These are phyloP conservation scores for Ophraella communa DNA, from an alignment of 2,888 invertebrate genomes.

Conservation along the genomic window DNA sequence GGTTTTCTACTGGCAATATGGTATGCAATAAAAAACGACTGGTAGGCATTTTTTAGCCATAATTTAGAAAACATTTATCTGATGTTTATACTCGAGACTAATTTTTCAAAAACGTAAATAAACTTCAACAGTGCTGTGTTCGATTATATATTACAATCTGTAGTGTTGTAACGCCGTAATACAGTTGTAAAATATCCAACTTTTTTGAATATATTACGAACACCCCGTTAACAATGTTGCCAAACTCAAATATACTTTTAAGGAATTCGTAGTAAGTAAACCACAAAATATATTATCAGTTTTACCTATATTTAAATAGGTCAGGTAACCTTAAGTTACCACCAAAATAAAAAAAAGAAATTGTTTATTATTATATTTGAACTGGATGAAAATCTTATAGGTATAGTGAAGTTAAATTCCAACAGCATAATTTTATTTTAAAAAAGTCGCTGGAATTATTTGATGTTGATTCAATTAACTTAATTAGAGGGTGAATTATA, in stretches of 20 bases:
- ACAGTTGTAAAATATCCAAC: conserved; percentile 15
- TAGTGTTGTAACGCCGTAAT: conserved; percentile 15
- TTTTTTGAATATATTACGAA: conserved; percentile 11
- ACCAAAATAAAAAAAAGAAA: too few species aligned
- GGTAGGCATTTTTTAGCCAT: background rate
- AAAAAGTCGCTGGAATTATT: too few species aligned
- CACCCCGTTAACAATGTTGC: background rate
- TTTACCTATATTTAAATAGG: too few species aligned
- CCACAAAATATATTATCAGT: too few species aligned
- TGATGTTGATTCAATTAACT: too few species aligned
- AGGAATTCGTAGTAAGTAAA: too few species aligned
- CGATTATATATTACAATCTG: conserved; percentile 18
- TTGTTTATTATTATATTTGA: too few species aligned
- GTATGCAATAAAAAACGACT: background rate
- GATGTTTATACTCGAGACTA: conserved; percentile 1
- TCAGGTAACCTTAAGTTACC: too few species aligned
- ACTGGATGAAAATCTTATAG: too few species aligned
- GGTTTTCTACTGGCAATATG: background rate
- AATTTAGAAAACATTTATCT: conserved; percentile 7
- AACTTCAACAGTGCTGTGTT: conserved; percentile 14
- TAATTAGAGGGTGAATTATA: too few species aligned
- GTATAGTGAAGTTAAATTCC: too few species aligned
- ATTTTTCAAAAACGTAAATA: conserved; percentile 19
- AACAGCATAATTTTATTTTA: too few species aligned
- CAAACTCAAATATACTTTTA: background rate